A percentile compares a stretch with the other conserved stretches of the same genome.
Conservation (phyloP, 2,888 invertebrate species). For the Oasisia sp. region DNA sequence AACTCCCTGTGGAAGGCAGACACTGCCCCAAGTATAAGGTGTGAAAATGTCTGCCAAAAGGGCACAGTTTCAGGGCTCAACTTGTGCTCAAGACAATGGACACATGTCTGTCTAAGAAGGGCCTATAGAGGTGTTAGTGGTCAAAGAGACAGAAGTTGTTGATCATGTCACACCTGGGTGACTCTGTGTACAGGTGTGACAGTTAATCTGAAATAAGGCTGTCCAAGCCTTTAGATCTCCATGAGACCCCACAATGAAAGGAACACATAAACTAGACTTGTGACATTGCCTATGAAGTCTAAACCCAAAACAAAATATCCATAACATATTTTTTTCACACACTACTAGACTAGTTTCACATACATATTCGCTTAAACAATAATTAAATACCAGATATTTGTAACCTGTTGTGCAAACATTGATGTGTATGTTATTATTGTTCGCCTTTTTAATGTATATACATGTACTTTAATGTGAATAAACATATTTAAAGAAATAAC, state of each 20-base stretch:
- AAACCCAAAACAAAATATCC: too few relatives aligned
- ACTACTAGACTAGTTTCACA: too few relatives aligned
- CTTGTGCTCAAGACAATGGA: not conserved
- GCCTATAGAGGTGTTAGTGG: not conserved
- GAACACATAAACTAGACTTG: not conserved
- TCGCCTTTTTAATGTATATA: too few relatives aligned
- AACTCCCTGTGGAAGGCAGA: not conserved
- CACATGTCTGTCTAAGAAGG: not conserved
- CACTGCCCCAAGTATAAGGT: not conserved
- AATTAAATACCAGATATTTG: too few relatives aligned
- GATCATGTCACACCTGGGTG: not conserved
- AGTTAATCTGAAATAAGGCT: not conserved
- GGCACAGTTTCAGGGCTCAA: not conserved
- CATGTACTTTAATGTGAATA: too few relatives aligned
- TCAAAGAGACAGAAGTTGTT: not conserved
- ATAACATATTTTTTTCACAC: too few relatives aligned
- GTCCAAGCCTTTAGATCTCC: not conserved
- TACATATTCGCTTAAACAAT: too few relatives aligned
- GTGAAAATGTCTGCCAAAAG: not conserved
- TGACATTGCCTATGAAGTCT: too few relatives aligned
- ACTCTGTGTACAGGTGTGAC: not conserved
- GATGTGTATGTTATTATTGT: too few relatives aligned
- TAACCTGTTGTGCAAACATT: too few relatives aligned
- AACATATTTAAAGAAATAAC: too few relatives aligned
- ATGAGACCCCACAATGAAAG: not conserved